These are phyloP conservation scores for Potorous gilbertii DNA, from an alignment of 2,797 vertebrate genomes.

Conservation along the genomic window DNA sequence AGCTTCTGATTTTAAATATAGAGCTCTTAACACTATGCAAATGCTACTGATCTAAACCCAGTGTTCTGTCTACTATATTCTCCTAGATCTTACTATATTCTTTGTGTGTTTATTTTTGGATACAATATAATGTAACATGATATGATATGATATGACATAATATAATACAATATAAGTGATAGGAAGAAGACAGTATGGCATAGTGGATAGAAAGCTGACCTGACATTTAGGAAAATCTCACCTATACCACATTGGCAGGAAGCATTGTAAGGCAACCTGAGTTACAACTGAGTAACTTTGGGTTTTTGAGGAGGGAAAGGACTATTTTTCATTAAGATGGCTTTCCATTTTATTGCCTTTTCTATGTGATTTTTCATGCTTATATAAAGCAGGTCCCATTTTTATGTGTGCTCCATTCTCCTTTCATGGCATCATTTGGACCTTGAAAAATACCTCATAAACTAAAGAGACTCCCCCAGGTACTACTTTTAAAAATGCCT, in stretches of 20 bases:
- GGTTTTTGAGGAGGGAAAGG: background rate
- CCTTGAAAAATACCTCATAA: background rate
- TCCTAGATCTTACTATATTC: background rate
- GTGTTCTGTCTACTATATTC: background rate
- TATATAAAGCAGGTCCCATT: background rate
- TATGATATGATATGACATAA: too few relatives aligned
- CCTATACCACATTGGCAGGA: background rate
- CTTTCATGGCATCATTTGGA: background rate
- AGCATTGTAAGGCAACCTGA: background rate
- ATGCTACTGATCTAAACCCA: background rate
- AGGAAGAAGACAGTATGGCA: background rate
- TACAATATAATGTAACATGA: background rate
- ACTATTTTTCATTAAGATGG: background rate
- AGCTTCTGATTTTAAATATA: background rate
- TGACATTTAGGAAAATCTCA: background rate
- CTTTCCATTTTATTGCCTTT: background rate
- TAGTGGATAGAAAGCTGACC: background rate
- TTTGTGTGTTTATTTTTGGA: background rate
- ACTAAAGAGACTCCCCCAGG: background rate
- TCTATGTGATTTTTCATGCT: background rate
- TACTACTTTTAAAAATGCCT: background rate
- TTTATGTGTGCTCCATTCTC: background rate
- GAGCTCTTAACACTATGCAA: background rate
- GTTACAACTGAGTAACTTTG: background rate
- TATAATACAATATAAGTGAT: background rate